Base-by-base conservation (phyloP, 2,888 invertebrate species). In the Agrotis clavis region DNA sequence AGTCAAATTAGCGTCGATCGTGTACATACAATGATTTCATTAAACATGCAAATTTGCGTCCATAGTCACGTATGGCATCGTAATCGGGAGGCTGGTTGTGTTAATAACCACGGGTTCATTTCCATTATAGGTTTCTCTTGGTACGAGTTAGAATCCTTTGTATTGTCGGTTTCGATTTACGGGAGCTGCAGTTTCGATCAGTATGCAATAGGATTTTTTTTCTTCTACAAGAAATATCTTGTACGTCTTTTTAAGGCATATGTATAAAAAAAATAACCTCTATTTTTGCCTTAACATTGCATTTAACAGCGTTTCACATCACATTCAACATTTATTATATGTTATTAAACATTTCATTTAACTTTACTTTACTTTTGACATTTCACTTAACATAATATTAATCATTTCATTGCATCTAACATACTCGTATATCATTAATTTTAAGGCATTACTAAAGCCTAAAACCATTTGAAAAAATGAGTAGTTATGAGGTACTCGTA, bases 1-100 rank as follows among this genome's bases (percentile, higher is more conserved):
- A 89, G 89, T 89, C 89, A 91, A 94, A 94, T 93, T 94, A 93
- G 88, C 86, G 88, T 87, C 86, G 90, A 90, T 91, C 91, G 90
- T 90, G 91, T 90, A 90, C 91, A 92, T 89, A 90, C 92, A 92
- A 93, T 94, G 92, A 94, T 93, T 94, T 92, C 93, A 94, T 93
- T 93, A 92, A 92, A 92, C 92, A 93, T 94, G 94, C 92, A 94
- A 94, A 94, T 94, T 91, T 90, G 88, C 85, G 83, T 82, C 73
- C 86, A 86, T 85, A 88, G 87, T 81, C 89, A 87, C 88, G 90
- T 89, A 90, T 86, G 90, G 89, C 86, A 86, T 87, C 81, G 89
- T 90, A 88, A 91, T 90, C 87, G 88, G 82, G 77, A 71, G 70
- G 74, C 70, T 79, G 78, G 72, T 71, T 85, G 73, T 87, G 82